phyloP scores from a whole-genome alignment of 2,888 invertebrate species.

The Drosophila falleni region DNA sequence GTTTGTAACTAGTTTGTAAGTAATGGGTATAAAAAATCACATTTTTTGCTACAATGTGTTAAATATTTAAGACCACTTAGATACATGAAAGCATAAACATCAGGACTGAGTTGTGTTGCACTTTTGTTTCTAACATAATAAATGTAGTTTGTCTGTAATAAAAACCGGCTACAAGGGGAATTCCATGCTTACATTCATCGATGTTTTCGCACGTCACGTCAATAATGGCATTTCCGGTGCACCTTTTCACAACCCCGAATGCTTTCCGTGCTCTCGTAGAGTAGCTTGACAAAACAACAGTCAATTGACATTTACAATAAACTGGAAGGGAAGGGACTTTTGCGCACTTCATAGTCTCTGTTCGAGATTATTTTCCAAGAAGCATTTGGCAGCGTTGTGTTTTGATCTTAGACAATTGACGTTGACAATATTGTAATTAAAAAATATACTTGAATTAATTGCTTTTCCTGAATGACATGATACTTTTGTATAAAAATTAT shows the following conservation, averaged over 20 bases:
- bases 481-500: too few relatives aligned
- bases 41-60: too few relatives aligned
- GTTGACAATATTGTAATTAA: too few relatives aligned
- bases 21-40: too few relatives aligned
- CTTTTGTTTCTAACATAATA: constrained; percentile 3
- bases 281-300: neutral
- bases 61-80: too few relatives aligned
- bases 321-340: constrained; percentile 1
- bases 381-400: constrained; percentile 42
- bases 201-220: constrained; percentile 10
- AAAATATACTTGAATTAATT: too few relatives aligned
- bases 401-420: constrained; percentile 26
- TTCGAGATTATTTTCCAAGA: constrained; percentile 51
- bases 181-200: constrained; percentile 20
- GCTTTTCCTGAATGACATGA: too few relatives aligned
- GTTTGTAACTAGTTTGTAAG: too few relatives aligned
- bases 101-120: constrained; percentile 4
- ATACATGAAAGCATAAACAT: too few relatives aligned
- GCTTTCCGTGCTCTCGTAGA: neutral
- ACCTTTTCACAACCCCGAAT: constrained; percentile 13
- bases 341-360: neutral
- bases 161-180: constrained; percentile 50
- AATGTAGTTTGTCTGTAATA: neutral
- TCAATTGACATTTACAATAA: neutral
- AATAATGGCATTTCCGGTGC: constrained; percentile 47